Conservation (phyloP, 2,888 invertebrate genomes). For the Lamproptera curius region DNA sequence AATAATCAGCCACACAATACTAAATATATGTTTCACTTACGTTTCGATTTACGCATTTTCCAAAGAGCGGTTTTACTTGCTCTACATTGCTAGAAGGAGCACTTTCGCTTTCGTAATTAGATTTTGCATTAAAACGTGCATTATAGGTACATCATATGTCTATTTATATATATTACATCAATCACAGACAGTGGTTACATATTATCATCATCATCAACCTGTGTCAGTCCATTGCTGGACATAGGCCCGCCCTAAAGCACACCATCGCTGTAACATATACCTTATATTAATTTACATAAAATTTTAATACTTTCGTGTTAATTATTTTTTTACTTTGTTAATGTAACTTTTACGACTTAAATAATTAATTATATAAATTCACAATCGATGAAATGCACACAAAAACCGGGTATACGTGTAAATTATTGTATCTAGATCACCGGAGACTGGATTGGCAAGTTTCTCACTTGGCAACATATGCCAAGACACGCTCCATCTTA, state of each 20-base stretch:
- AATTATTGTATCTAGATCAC: constrained; percentile 8
- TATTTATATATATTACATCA: too few species aligned
- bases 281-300: too few species aligned
- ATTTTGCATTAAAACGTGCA: too few species aligned
- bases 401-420: neutral
- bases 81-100: neutral
- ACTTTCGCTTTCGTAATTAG: neutral
- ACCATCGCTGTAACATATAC: too few species aligned
- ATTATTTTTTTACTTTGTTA: too few species aligned
- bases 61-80: neutral
- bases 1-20: neutral
- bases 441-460: constrained; percentile 9
- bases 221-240: too few species aligned
- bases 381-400: neutral
- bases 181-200: too few species aligned
- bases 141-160: too few species aligned
- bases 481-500: neutral
- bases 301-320: too few species aligned
- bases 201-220: too few species aligned
- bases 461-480: neutral
- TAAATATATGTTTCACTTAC: neutral
- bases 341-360: too few species aligned
- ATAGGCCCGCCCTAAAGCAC: too few species aligned
- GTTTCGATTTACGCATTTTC: neutral
- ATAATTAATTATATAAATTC: neutral